These are phyloP conservation scores for Anastrepha obliqua DNA, from an alignment of 1,140 invertebrate genomes.

Conservation along the genomic window DNA sequence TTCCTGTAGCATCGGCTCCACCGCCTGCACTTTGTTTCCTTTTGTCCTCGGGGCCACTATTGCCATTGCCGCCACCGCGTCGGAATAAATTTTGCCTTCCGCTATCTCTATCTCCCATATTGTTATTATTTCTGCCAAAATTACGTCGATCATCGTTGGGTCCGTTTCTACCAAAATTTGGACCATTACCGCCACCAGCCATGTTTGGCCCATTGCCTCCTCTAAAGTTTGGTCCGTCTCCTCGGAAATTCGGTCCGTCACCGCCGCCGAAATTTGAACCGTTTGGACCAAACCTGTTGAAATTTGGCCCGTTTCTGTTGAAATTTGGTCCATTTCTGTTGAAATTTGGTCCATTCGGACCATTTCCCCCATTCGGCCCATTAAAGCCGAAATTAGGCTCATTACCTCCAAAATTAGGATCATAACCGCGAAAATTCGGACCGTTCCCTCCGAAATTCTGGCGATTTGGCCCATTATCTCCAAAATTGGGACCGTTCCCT, in stretches of 20 bases:
- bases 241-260: conserved; percentile 44
- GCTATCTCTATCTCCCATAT: conserved; percentile 1
- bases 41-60: conserved; percentile 40
- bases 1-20: not conserved
- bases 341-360: conserved; percentile 52
- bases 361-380: conserved; percentile 54
- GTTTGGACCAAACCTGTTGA: conserved; percentile 52
- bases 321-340: conserved; percentile 54
- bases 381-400: conserved; percentile 45
- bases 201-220: not conserved
- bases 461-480: conserved; percentile 28
- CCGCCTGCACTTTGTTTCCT: not conserved
- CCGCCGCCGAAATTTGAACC: conserved; percentile 55
- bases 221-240: conserved; percentile 40
- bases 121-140: conserved; percentile 27
- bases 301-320: conserved; percentile 48
- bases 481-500: conserved; percentile 53
- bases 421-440: conserved; percentile 55
- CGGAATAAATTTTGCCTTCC: conserved; percentile 51
- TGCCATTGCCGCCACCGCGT: conserved; percentile 16
- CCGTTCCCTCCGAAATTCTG: conserved; percentile 28
- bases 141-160: conserved; percentile 25
- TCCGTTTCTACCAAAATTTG: conserved; percentile 30
- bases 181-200: conserved; percentile 45
- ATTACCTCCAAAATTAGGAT: conserved; percentile 20